phyloP scores from a whole-genome alignment of 2,797 vertebrate species.

The Nannoperca australis region DNA sequence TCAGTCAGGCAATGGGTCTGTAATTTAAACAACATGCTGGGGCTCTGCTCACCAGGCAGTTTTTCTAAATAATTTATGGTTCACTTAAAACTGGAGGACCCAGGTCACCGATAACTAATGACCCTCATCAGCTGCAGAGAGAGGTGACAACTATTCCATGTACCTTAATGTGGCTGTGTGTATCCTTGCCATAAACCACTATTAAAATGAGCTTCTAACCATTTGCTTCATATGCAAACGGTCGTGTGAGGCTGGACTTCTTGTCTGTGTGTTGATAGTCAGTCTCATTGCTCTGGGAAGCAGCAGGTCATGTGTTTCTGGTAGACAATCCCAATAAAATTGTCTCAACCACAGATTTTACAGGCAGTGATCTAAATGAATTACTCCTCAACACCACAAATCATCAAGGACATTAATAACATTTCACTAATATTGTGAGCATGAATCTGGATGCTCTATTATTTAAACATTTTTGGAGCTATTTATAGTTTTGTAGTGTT shows the following conservation, averaged over 20 bases:
- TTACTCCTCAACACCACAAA: background rate
- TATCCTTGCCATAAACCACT: conserved; percentile 9
- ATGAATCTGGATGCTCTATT: background rate
- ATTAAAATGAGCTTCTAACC: conserved; percentile 22
- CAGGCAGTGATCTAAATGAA: background rate
- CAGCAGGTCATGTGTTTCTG: background rate
- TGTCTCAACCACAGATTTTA: background rate
- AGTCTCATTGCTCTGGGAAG: background rate
- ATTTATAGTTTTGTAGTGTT: too few species aligned
- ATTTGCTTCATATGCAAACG: background rate
- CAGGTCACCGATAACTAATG: conserved; percentile 72
- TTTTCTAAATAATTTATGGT: conserved; percentile 67
- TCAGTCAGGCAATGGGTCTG: conserved; percentile 67
- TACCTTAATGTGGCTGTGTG: conserved; percentile 14
- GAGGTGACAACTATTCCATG: conserved; percentile 29
- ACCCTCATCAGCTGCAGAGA: conserved; percentile 61
- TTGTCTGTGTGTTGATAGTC: background rate
- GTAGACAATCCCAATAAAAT: background rate
- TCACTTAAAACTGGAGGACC: conserved; percentile 65
- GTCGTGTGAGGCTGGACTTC: background rate
- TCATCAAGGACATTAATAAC: background rate
- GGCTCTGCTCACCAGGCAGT: conserved; percentile 55
- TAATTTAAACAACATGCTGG: conserved; percentile 81
- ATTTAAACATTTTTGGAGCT: background rate
- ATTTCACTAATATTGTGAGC: background rate